Conservation (phyloP, 2,888 invertebrate species). For the Dromius quadrimaculatus region DNA sequence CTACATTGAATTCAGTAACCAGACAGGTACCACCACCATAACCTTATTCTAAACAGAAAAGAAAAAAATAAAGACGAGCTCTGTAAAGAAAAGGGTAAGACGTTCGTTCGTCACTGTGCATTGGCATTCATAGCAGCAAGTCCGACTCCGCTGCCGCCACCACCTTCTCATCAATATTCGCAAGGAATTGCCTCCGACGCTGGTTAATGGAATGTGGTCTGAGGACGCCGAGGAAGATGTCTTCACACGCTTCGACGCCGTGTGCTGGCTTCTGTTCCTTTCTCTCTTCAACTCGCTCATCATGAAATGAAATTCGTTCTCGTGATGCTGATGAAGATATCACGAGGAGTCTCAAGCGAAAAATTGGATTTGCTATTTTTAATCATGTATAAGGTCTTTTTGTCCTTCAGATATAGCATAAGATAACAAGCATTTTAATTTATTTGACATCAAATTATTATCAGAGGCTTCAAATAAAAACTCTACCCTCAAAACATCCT, state of each 20-base stretch:
- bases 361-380: conserved; percentile 29
- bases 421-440: no score
- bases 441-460: no score
- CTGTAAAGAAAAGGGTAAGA: conserved; percentile 13
- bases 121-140: conserved; percentile 60
- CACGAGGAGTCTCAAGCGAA: conserved; percentile 12
- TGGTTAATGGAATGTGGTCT: conserved; percentile 64
- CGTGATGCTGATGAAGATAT: conserved; percentile 22
- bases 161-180: conserved; percentile 63
- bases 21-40: conserved; percentile 13
- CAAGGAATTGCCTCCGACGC: conserved; percentile 63
- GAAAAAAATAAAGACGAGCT: conserved; percentile 18
- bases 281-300: no score
- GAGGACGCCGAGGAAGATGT: conserved; percentile 49
- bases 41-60: neutral
- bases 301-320: neutral
- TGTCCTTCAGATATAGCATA: no score
- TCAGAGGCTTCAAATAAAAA: no score
- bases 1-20: conserved; percentile 19
- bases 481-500: no score
- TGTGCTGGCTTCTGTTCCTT: neutral
- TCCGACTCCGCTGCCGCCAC: conserved; percentile 57
- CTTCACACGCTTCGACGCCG: conserved; percentile 23
- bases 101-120: conserved; percentile 52
- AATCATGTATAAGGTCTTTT: conserved; percentile 27